These are phyloP conservation scores for Siniperca undulata DNA, from an alignment of 2,797 vertebrate genomes.

Conservation along the genomic window DNA sequence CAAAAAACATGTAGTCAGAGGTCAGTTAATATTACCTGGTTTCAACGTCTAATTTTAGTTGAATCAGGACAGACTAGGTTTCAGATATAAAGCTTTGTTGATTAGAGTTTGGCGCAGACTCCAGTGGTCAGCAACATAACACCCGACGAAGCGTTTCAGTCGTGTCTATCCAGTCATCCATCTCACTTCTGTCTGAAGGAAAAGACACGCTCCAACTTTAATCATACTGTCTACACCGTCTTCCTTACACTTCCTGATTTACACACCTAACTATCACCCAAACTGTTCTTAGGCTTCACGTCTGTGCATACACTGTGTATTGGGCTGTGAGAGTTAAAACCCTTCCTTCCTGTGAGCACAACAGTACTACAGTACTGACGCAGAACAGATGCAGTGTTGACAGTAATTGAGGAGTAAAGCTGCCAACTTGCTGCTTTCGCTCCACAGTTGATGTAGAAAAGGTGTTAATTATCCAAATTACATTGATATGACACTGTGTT, in stretches of 20 bases:
- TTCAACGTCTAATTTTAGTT: constrained; percentile 44
- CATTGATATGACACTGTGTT: constrained; percentile 4
- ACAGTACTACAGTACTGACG: background rate
- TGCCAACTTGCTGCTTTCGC: background rate
- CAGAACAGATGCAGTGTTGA: background rate
- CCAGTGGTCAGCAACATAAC: constrained; percentile 42
- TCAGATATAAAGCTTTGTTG: constrained; percentile 58
- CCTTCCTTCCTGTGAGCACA: background rate
- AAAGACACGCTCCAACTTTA: constrained; percentile 7
- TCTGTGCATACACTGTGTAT: background rate
- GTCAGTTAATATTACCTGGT: constrained; percentile 34
- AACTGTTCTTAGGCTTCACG: background rate
- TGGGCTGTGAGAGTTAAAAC: background rate
- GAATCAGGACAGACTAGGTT: constrained; percentile 49
- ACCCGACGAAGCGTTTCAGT: constrained; percentile 30
- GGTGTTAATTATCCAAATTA: background rate
- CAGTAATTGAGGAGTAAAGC: background rate
- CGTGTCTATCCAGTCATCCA: constrained; percentile 33
- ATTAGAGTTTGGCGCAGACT: constrained; percentile 44
- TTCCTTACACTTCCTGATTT: background rate
- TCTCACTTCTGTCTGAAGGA: constrained; percentile 38
- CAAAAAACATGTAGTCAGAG: constrained; percentile 11
- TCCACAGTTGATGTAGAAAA: background rate
- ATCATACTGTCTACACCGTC: background rate
- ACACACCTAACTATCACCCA: background rate